A percentile compares a stretch with the other conserved stretches of the same genome.
Conservation (phyloP, 2,113 vertebrate species). For the Hippocampus abdominalis region DNA sequence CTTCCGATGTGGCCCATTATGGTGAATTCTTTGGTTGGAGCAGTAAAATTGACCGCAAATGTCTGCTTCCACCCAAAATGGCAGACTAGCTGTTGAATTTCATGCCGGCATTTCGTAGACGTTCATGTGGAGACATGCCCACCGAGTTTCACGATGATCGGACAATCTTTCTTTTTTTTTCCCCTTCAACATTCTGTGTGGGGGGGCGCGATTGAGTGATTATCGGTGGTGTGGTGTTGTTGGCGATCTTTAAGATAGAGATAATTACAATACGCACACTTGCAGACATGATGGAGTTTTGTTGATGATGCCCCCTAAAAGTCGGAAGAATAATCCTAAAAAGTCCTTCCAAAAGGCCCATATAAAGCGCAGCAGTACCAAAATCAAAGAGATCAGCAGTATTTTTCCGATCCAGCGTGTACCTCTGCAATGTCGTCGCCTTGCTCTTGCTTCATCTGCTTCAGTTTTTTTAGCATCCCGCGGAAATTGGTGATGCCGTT, state of each 20-base stretch:
- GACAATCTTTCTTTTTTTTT: no score
- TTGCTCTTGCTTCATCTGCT: constrained; percentile 73
- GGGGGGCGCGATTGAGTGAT: background rate
- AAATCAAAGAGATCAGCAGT: background rate
- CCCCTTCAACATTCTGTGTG: background rate
- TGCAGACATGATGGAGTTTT: background rate
- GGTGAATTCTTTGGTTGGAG: no score
- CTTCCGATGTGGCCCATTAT: no score
- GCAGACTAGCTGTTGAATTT: no score
- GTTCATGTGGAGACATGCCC: no score
- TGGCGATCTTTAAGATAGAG: background rate
- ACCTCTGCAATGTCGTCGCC: constrained; percentile 78
- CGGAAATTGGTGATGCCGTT: constrained; percentile 84
- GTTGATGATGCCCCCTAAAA: background rate
- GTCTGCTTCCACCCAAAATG: no score
- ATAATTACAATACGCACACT: background rate
- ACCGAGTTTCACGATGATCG: no score
- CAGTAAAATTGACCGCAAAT: no score
- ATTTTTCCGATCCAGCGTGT: constrained; percentile 9
- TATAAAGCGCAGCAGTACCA: background rate
- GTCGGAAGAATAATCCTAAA: background rate
- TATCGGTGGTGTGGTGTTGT: background rate
- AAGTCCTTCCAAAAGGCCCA: background rate
- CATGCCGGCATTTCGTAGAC: no score
- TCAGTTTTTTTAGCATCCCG: constrained; percentile 83